Base-by-base conservation (phyloP, 2,888 invertebrate genomes). In the Drosophila bunnanda region DNA sequence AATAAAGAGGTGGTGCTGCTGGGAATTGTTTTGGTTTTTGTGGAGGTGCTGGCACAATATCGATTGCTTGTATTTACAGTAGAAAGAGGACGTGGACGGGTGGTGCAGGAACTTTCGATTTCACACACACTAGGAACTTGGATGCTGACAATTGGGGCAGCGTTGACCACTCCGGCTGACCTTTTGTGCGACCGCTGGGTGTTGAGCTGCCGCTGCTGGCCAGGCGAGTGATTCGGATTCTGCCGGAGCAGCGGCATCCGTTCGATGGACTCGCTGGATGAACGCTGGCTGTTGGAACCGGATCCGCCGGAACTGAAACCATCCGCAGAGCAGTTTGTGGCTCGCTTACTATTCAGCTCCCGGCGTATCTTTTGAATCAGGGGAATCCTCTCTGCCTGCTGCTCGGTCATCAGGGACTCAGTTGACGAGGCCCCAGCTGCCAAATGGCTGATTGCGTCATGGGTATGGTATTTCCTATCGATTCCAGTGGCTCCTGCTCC, bases 251-350 rank as follows among this genome's bases (percentile, higher is more conserved):
- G 46, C 15, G 89, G 86, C 84, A 88, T 87, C 34, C 87, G 79
- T 59, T 90, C 89, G n/a, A 90, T 89, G 46, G 91, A 91, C 61
- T 91, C 91, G 20, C 75, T 76, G n/a, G 91, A 91, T 8, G 90
- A 90, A 9, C 83, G 89, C 50, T 82, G 82, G 46, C 90, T 90
- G 22, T 90, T 90, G 12, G 91, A 88, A 13, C 90, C 91, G 10
- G 89, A 89, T 22, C 90, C 90, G 8, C 79, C 87, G 3, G 90
- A 90, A 15, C 85, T 80, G 43, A 79, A 82, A 7, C 87, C 89
- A 25, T 76, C 79, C 0, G 80, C 86, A 0, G 90, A 83, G 57
- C 82, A 87, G 48, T 86, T 87, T 5, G 89, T 89, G n/a, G 91
- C 78, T 22, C 91, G 87, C 57, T 87, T 81, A 10, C 89, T 81